Evolutionary conservation across 1,140 invertebrate genomes (phyloP).

Genomic region (Penaeus vannamei): DNA sequence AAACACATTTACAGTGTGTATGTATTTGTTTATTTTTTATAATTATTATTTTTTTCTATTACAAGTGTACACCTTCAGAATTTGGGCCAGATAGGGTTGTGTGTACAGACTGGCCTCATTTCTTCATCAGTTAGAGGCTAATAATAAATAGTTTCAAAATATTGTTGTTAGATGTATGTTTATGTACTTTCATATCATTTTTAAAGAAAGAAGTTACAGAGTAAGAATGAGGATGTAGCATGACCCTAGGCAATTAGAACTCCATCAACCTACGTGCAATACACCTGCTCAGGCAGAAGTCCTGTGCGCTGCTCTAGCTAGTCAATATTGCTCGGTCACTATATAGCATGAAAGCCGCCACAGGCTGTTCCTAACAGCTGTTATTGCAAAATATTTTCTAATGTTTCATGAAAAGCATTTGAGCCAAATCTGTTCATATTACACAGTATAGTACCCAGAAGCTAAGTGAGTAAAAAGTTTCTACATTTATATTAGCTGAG

Average conservation of each 20-base stretch:
- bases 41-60: not conserved
- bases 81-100: too few relatives aligned
- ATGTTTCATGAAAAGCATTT: slow-evolving; percentile 13
- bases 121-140: too few relatives aligned
- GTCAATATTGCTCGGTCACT: slow-evolving; percentile 31
- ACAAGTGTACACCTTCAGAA: too few relatives aligned
- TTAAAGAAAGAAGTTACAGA: too few relatives aligned
- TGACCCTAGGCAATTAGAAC: slow-evolving; percentile 31
- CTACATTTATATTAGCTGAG: too few relatives aligned
- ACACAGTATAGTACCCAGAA: slow-evolving; percentile 1
- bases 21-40: not conserved
- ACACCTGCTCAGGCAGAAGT: slow-evolving; percentile 31
- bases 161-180: too few relatives aligned
- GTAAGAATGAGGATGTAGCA: too few relatives aligned
- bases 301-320: slow-evolving; percentile 42
- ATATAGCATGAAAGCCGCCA: not conserved
- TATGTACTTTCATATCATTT: too few relatives aligned
- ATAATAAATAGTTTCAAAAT: too few relatives aligned
- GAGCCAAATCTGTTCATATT: slow-evolving; percentile 23
- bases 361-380: slow-evolving; percentile 8
- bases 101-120: too few relatives aligned
- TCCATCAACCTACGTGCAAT: slow-evolving; percentile 36
- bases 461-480: too few relatives aligned
- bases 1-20: not conserved
- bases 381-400: slow-evolving; percentile 26